Evolutionary conservation across 1,140 invertebrate species (phyloP).

Genomic region (Lasaia peninsularis): DNA sequence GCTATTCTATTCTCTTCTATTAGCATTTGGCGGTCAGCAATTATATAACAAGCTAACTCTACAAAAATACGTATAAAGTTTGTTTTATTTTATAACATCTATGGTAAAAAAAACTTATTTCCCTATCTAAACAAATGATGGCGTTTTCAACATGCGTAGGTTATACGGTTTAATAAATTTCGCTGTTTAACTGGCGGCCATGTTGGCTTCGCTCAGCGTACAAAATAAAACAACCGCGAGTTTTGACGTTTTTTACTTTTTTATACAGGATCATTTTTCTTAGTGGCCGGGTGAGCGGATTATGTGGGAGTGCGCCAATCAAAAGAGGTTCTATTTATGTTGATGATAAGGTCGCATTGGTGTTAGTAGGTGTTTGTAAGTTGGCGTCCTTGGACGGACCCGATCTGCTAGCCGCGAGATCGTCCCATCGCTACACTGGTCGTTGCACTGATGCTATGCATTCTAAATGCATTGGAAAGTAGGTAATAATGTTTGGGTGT

Average conservation of each 20-base stretch:
- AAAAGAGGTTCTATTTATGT: conserved; percentile 32
- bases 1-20: no score
- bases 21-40: no score
- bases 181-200: conserved; percentile 58
- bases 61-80: no score
- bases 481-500: conserved; percentile 51
- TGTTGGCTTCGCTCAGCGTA: conserved; percentile 59
- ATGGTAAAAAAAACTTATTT: conserved; percentile 13
- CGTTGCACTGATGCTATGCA: conserved; percentile 70
- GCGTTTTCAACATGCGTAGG: not conserved
- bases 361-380: conserved; percentile 39
- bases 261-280: conserved; percentile 77
- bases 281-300: conserved; percentile 54
- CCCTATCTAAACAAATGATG: conserved; percentile 1
- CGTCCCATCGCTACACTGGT: conserved; percentile 65
- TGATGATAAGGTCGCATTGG: conserved; percentile 35
- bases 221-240: conserved; percentile 71
- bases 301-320: conserved; percentile 29
- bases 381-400: conserved; percentile 75
- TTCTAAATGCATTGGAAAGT: conserved; percentile 75
- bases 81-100: no score
- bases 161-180: conserved; percentile 49
- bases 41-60: no score
- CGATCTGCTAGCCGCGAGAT: conserved; percentile 73
- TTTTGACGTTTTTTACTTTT: conserved; percentile 64